Evolutionary conservation across 2,113 vertebrate species (phyloP), one percentile per base, ranked within the genome.

Genomic region (Leucoraja erinaceus): DNA sequence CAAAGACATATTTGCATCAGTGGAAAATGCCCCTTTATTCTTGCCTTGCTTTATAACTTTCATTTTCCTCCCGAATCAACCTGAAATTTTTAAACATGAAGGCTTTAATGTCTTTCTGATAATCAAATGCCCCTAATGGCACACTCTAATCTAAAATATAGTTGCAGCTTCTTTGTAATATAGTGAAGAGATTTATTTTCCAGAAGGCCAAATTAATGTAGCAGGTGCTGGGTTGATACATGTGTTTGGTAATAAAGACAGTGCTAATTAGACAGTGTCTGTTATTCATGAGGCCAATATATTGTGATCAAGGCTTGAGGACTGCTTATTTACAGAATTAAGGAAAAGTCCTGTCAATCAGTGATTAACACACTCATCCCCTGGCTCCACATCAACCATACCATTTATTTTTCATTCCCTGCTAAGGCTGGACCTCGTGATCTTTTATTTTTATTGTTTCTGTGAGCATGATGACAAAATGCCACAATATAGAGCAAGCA

Each of bases 161-260:
- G 56, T 14, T 59, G 56, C 81, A 61, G 25, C 25, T 86, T 61
- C 56, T 86, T 86, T 22, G 22, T 10, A 59, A 20, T 11, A 56
- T 28, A 14, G 56, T 61, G 56, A n/a, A n/a, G 81, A n/a, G 25
- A 86, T 86, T 86, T 86, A 86, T 86, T 86, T 86, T 86, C 81
- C 56, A 59, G 11, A 86, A 86, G 81, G 81, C 59, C 56, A 61
- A n/a, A 86, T 86, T 86, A 86, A 61, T 86, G 81, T n/a, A 86
- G 25, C 81, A 86, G 81, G 81, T n/a, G 25, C 81, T 61, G 56
- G 11, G 56, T 86, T 61, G 81, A 86, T n/a, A 86, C n/a, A 84
- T 84, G 28, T 61, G 25, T 7, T 12, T 86, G 22, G 38, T 61
- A 61, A 59, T 61, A 86, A 86, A 86, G 56, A 86, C 56, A 14